phyloP scores from a whole-genome alignment of 2,797 vertebrate genomes.

The Spatula versicolor region DNA sequence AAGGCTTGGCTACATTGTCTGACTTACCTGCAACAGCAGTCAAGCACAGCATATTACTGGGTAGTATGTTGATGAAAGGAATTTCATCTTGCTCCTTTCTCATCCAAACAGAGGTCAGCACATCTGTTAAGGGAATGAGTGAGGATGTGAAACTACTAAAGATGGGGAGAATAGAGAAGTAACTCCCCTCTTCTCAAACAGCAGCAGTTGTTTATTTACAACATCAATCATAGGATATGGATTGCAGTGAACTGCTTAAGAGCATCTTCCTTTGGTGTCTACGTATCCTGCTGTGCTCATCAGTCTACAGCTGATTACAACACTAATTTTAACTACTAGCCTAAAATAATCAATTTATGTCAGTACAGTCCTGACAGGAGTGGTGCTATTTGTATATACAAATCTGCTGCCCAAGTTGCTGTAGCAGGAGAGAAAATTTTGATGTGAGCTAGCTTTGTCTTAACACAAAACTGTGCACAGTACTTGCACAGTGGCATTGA shows the following conservation, averaged over 20 bases:
- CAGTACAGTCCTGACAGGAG: not conserved
- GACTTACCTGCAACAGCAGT: not conserved
- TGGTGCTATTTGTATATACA: not conserved
- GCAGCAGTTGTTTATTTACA: not conserved
- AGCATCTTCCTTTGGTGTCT: not conserved
- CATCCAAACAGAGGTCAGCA: not conserved
- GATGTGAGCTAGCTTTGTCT: not conserved
- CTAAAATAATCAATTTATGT: not conserved
- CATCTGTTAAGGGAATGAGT: not conserved
- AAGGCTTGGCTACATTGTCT: not conserved
- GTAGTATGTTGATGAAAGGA: not conserved
- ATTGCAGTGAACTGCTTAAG: not conserved
- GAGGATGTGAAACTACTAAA: not conserved
- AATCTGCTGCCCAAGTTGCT: not conserved
- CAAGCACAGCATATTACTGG: not conserved
- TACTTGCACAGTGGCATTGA: not conserved
- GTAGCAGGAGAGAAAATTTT: not conserved
- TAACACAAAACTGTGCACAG: no score
- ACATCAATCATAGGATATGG: not conserved
- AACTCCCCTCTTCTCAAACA: not conserved
- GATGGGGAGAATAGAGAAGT: not conserved
- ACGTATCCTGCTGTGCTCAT: not conserved
- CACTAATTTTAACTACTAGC: constrained; percentile 27
- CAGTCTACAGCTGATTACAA: not conserved
- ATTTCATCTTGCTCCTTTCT: not conserved